phyloP scores from a whole-genome alignment of 2,113 vertebrate genomes.

The Oncorhynchus mykiss region DNA sequence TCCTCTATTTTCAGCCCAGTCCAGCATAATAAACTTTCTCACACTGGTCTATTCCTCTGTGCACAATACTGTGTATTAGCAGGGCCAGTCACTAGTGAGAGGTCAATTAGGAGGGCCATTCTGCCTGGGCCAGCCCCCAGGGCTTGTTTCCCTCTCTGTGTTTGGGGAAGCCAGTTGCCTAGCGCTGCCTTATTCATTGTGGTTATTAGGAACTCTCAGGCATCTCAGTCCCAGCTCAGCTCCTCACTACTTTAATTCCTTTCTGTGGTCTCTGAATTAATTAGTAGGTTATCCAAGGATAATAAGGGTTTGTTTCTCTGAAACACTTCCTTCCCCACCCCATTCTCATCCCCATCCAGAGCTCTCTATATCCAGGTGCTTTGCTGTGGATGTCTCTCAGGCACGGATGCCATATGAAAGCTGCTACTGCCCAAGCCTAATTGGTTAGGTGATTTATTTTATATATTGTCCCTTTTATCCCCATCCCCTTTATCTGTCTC shows the following conservation, averaged over 20 bases:
- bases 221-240: conserved; percentile 37
- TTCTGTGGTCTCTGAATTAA: conserved; percentile 54
- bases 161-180: conserved; percentile 72
- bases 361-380: conserved; percentile 28
- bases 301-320: conserved; percentile 38
- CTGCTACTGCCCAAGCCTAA: conserved; percentile 28
- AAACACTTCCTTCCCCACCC: not conserved
- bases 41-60: conserved; percentile 41
- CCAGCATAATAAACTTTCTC: conserved; percentile 55
- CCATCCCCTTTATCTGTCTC: not conserved
- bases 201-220: conserved; percentile 66
- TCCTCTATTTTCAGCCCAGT: conserved; percentile 39
- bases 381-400: conserved; percentile 17
- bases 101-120: conserved; percentile 62
- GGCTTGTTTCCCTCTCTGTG: conserved; percentile 57
- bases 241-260: conserved; percentile 56
- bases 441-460: conserved; percentile 44
- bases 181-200: conserved; percentile 68
- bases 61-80: conserved; percentile 46
- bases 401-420: conserved; percentile 33
- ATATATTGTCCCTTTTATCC: not conserved
- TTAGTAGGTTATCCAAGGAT: conserved; percentile 46
- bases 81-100: conserved; percentile 52
- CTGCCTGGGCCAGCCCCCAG: conserved; percentile 38
- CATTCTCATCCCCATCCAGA: conserved; percentile 5